Evolutionary conservation across 2,888 invertebrate genomes (phyloP), one percentile per base, ranked within the genome.

Genomic region (Zaprionus lineosus): DNA sequence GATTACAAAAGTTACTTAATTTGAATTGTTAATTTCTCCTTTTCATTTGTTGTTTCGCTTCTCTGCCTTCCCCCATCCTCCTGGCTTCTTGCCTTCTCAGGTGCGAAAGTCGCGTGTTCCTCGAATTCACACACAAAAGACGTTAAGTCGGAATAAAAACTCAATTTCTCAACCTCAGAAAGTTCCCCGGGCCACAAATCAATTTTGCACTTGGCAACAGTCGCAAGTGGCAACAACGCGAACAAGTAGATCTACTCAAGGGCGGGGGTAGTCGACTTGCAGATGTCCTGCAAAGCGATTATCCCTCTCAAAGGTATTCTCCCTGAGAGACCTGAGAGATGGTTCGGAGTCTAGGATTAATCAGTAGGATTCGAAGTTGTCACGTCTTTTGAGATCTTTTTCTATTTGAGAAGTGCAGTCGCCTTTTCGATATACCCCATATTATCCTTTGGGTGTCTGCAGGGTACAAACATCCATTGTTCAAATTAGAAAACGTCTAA

Each of bases 181-280:
- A 74, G 67, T 70, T 60, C 3, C 46, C 18, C 53, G 44, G 51
- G 64, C 75, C 75, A 67, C 84, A 79, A 83, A 79, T 78, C 79
- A 78, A 83, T 73, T 75, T 75, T 28, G 34, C 51, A 51, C 57
- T 63, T 64, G 53, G 67, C 74, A 29, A 33, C 40, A 9, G n/a
- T 59, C 39, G 33, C 40, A 37, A 46, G 43, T 24, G 43, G 24
- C 44, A 59, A 66, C 56, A 29, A 48, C 55, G 36, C 62, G 28
- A 60, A 18, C 14, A 12, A 7, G 8, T 34, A 48, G n/a, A 57
- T 26, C 26, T 40, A 39, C 14, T 46, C 9, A 29, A 12, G 19
- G 19, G 19, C 5, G 19, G 19, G 19, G 3, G 5, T 19, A 19
- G 5, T 3, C 19, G 19, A 19, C 19, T 19, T 5, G 19, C 3